Evolutionary conservation across 2,113 vertebrate species (phyloP).

Genomic region (Ranitomeya imitator): DNA sequence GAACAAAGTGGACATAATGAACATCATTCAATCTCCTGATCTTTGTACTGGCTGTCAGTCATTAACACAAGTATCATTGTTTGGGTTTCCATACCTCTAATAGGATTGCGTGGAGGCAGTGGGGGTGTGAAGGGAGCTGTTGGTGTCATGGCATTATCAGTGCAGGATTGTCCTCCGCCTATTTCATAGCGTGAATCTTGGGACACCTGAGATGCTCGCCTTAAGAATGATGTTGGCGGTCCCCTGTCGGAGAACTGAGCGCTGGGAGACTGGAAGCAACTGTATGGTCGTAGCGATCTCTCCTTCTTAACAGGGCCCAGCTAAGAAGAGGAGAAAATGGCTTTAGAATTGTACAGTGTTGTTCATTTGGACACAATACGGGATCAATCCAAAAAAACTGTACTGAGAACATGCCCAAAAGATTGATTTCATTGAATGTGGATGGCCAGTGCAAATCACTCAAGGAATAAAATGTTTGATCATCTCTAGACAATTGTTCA

Average conservation of each 20-base stretch:
- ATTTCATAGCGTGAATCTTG: conserved; percentile 51
- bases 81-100: conserved; percentile 63
- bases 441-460: too few relatives aligned
- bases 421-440: too few relatives aligned
- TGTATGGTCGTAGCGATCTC: conserved; percentile 61
- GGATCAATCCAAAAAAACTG: too few relatives aligned
- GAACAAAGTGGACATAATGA: too few relatives aligned
- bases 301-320: conserved; percentile 67
- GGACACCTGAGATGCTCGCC: conserved; percentile 58
- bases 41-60: neutral
- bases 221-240: conserved; percentile 59
- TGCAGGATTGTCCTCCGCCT: conserved; percentile 49
- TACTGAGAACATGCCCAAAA: too few relatives aligned
- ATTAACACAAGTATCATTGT: neutral
- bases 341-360: neutral
- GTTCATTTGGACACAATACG: neutral
- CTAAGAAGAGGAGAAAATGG: conserved; percentile 54
- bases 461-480: too few relatives aligned
- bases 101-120: conserved; percentile 62
- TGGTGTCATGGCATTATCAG: conserved; percentile 38
- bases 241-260: conserved; percentile 49
- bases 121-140: conserved; percentile 60
- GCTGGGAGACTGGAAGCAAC: conserved; percentile 61
- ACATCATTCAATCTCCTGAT: neutral
- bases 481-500: too few relatives aligned